Evolutionary conservation across 1,140 invertebrate species (phyloP), one percentile per base, ranked within the genome.

Genomic region (Gonioctena quinquepunctata): DNA sequence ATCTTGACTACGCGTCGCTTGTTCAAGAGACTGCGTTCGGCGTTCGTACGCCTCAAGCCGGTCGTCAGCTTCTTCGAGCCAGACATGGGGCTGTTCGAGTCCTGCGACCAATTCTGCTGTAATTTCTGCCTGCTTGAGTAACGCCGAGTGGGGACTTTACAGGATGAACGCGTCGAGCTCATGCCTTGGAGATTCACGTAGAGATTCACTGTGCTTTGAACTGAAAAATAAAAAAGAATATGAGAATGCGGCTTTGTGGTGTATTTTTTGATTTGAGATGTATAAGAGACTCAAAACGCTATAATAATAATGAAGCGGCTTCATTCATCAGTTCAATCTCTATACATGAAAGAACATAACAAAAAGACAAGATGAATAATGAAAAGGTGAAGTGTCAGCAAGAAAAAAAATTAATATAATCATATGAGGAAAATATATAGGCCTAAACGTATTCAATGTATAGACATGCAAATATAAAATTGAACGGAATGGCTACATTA

Each of bases 1-100:
- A 81, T 81, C 77, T 86, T 83, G 70, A 82, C 83, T 75, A 85
- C 78, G 78, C 84, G 85, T 83, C 77, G 80, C 73, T 82, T 86
- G 70, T 85, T 86, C 70, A 83, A 79, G 64, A 86, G 68, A 68
- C 82, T 86, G 63, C 85, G 81, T 71, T 80, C 84, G 48, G 84
- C 83, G 66, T 86, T 86, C 5, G 85, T 84, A 6, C 83, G 69
- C 16, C 80, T 61, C 16, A 82, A 62, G 8, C 69, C 72, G 0
- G 68, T 70, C 16, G 64, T 71, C 2, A 72, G 60, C 21, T 66
- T 71, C 54, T 74, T 73, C 0, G 76, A 77, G 23, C 73, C 72
- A 28, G 61, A 67, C n/a, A 72, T 62, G 1, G 74, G 72, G 28
- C 71, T 77, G 4, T 75, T 62, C 1, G 78, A 79, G 2, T 79